Base-by-base conservation (phyloP, 2,113 vertebrate species). In the Gymnobelideus leadbeateri region DNA sequence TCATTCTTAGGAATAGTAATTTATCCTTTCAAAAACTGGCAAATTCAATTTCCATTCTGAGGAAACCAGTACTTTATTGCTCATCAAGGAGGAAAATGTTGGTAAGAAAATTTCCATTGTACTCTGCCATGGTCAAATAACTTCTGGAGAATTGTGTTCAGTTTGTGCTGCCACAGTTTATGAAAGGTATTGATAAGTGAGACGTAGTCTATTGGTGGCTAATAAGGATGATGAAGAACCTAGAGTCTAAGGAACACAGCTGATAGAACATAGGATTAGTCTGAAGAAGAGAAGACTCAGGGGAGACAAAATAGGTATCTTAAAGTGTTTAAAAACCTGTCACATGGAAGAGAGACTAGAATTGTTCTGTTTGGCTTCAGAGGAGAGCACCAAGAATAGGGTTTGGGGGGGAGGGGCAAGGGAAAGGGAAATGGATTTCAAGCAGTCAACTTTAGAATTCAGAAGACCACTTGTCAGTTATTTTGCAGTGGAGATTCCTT, bases 21-120 rank as follows among this genome's bases (percentile, higher is more conserved):
- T 93, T 89, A 47, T 21, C 28, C 93, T 26, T 31, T 68, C 68
- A 84, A 43, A 68, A 92, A 91, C 77, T 37, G 46, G 50, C 51
- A 26, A 93, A 90, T 68, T 96, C 12, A n/a, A 3, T 92, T 92
- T 89, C 6, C 89, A 95, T 57, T 92, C 3, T 92, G 61, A 61
- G 1, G 50, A 61, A 52, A 89, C 57, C 43, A 24, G 8, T 68
- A 46, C 92, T 89, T 92, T 93, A 3, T 89, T 49, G 54, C 55
- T 92, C 23, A n/a, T 50, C 2, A 55, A 51, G 50, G 8, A 92
- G 55, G 9, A 90, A 21, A 4, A 90, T 51, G 68, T 84, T 84
- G 68, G 8, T 43, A 84, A 77, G 12, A 43, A 43, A 8, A 43
- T 84, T 77, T 77, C n/a, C n/a, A 84, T 21, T 8, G n/a, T 84